phyloP scores from a whole-genome alignment of 1,140 invertebrate species.

The Argopecten irradians region DNA sequence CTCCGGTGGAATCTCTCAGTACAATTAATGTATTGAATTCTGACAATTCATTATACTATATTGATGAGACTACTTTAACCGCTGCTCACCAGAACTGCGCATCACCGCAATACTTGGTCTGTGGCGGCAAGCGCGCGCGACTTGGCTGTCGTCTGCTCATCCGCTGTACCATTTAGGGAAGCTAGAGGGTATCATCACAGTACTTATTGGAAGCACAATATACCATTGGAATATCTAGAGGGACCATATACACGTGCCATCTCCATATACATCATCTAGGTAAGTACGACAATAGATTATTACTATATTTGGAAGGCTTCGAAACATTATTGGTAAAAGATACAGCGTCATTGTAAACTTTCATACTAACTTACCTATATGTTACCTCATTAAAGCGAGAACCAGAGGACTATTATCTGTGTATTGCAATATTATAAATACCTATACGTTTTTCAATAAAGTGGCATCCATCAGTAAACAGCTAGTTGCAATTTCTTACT shows the following conservation, averaged over 20 bases:
- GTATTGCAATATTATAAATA: neutral
- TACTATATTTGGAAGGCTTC: neutral
- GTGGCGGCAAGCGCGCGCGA: slow-evolving; percentile 10
- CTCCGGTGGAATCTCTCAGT: neutral
- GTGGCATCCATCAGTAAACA: neutral
- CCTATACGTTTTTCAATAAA: neutral
- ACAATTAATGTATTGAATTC: slow-evolving; percentile 17
- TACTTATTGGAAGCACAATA: neutral
- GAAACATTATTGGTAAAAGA: neutral
- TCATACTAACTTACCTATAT: neutral
- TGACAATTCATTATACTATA: slow-evolving; percentile 23
- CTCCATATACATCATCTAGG: neutral
- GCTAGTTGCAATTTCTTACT: neutral
- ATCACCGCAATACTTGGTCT: slow-evolving; percentile 1
- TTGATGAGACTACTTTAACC: slow-evolving; percentile 10
- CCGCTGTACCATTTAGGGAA: slow-evolving; percentile 15
- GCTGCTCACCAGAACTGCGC: neutral
- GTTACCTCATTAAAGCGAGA: neutral
- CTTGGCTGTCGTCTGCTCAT: neutral
- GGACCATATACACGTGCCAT: neutral
- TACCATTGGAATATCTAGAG: neutral
- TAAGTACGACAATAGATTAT: neutral
- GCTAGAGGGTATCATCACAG: neutral
- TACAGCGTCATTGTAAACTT: neutral
- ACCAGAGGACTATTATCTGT: neutral